Base-by-base conservation (phyloP, 2,888 invertebrate genomes). In the Xylocampa areola region DNA sequence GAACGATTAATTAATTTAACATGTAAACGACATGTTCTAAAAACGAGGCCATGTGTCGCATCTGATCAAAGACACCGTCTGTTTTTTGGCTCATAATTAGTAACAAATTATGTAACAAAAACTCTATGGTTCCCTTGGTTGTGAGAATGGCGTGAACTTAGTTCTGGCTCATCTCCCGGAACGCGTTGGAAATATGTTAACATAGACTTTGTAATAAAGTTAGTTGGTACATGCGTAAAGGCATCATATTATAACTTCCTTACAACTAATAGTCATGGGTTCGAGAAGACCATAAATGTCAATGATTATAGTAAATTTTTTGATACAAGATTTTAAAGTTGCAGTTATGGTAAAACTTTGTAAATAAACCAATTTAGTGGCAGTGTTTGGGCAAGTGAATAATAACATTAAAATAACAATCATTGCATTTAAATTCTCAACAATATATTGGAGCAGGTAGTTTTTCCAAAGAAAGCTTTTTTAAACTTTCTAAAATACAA, bases 81-180 rank as follows among this genome's bases (percentile, higher is more conserved):
- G 68, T 64, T 75, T 88, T 88, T 89, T 85, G 81, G 67, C 54
- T 57, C 79, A 69, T 89, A 90, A 90, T 91, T 88, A 87, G 87
- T 83, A 73, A 87, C 89, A 88, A 90, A 89, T 90, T 90, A 88
- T 85, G 82, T 58, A 61, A 81, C 78, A 86, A 88, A 86, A 86
- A 87, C 73, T 73, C 40, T 30, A 23, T 50, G 57, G 44, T 47
- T 37, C 55, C 44, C 36, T 51, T 30, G 50, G 50, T 41, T 65
- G 67, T 51, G 65, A 68, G 73, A 59, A 69, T 68, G 68, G 81
- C 81, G 82, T 81, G 77, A 77, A 78, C 74, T 69, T 53, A 70
- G 74, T 69, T 51, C 72, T 52, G 73, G 64, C 57, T 66, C 65
- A 54, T 73, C 79, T 79, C 73, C 76, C 77, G 78, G 72, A 81